Base-by-base conservation (phyloP, 2,113 vertebrate genomes). In the Notarius quadriscutis region DNA sequence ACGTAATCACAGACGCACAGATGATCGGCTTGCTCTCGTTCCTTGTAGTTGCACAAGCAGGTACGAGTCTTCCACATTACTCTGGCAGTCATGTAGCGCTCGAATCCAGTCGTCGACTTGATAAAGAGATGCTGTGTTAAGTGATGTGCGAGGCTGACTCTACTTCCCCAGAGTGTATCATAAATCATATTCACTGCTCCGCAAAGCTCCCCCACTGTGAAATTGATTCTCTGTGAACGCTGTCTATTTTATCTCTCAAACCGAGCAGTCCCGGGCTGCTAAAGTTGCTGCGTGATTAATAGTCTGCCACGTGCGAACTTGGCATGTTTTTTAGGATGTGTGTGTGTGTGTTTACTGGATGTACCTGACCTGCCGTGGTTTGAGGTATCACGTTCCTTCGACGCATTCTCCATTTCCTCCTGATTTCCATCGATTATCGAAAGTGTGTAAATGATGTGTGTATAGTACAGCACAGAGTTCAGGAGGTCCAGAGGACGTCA, bases 181-280 rank as follows among this genome's bases (percentile, higher is more conserved):
- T 87, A 78, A 84, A 87, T 87, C 81, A 87, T 87, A 84, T 79
- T 83, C 86, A 30, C 71, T 25, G 81, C 86, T 79, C 58, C 51
- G 75, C 82, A 14, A 84, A 84, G 60, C 86, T 87, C 86, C 50
- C 71, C 71, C 81, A 84, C 72, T 87, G 81, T 77, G 81, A 87
- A 87, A 87, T 84, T 84, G 86, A 87, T 83, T 87, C 86, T 57
- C 60, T 57, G 48, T 51, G 86, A 84, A 79, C 81, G 65, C 60
- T 87, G 86, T 87, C 72, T 84, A 67, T 87, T 87, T 87, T 87
- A 87, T 87, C 86, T 87, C 74, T 78, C 72, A 55, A 65, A 83
- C 60, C 22, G 41, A 67, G 34, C 86, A 3, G 57, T 62, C 58
- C 57, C 22, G 27, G 81, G 27, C 34, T 5, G 67, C 86, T 77